Evolutionary conservation across 2,888 invertebrate species (phyloP).

Genomic region (Zaprionus obscuricornis): DNA sequence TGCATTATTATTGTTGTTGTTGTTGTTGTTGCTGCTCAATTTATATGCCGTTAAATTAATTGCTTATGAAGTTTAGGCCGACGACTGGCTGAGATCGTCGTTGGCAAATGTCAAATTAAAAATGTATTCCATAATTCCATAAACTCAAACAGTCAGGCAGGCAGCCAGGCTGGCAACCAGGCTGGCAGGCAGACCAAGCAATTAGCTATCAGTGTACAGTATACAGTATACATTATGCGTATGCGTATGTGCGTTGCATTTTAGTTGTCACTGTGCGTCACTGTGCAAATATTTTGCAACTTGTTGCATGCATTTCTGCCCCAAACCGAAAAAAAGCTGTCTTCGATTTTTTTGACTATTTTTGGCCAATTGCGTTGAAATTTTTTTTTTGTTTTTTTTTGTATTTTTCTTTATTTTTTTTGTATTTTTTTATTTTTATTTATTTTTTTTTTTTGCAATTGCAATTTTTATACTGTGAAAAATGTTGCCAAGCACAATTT

Average conservation of each 20-base stretch:
- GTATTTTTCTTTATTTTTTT: constrained; percentile 8
- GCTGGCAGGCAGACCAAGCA: too few relatives aligned
- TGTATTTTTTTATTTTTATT: constrained; percentile 11
- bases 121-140: constrained; percentile 76
- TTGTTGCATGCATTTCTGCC: constrained; percentile 58
- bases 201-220: constrained; percentile 56
- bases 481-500: constrained; percentile 58
- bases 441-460: constrained; percentile 14
- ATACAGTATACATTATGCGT: neutral
- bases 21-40: constrained; percentile 54
- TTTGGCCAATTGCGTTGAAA: constrained; percentile 58
- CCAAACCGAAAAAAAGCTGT: constrained; percentile 41
- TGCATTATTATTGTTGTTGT: constrained; percentile 1
- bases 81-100: constrained; percentile 68
- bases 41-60: constrained; percentile 77
- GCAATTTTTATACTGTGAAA: constrained; percentile 50
- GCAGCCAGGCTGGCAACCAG: too few relatives aligned
- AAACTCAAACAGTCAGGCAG: constrained; percentile 54
- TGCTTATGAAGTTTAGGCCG: constrained; percentile 69
- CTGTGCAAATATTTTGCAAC: constrained; percentile 69
- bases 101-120: constrained; percentile 78
- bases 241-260: constrained; percentile 42
- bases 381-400: constrained; percentile 11
- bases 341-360: constrained; percentile 53
- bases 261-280: constrained; percentile 64